phyloP scores from a whole-genome alignment of 2,888 invertebrate species.

The Eubasilissa splendida region DNA sequence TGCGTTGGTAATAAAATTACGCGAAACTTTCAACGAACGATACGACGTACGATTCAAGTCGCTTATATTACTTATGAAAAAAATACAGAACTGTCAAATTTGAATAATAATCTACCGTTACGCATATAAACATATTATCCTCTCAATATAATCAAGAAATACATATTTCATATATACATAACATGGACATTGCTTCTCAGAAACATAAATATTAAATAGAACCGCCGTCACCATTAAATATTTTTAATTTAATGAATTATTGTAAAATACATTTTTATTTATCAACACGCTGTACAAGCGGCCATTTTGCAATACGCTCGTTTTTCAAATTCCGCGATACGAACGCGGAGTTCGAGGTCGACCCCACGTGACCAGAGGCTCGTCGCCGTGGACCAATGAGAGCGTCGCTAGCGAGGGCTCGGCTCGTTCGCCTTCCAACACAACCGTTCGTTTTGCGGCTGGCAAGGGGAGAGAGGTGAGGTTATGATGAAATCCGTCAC shows the following conservation, averaged over 20 bases:
- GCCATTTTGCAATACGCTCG: slow-evolving; percentile 30
- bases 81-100: no score
- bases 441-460: not conserved
- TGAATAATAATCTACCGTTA: no score
- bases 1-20: no score
- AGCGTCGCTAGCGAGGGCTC: slow-evolving; percentile 9
- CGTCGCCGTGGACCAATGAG: slow-evolving; percentile 23
- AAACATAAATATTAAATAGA: not conserved
- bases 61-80: no score
- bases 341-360: slow-evolving; percentile 11
- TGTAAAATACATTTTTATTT: not conserved
- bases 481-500: slow-evolving; percentile 7
- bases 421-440: slow-evolving; percentile 16
- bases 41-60: no score
- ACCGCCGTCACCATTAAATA: not conserved
- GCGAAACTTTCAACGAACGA: no score
- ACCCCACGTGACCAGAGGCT: slow-evolving; percentile 28
- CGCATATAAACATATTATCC: no score
- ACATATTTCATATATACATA: no score
- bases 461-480: not conserved
- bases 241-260: not conserved
- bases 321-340: slow-evolving; percentile 34
- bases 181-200: no score
- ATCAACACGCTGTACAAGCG: slow-evolving; percentile 23
- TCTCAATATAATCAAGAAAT: no score